These are phyloP conservation scores for Branchellion lobata DNA, from an alignment of 2,888 invertebrate genomes.

Conservation along the genomic window DNA sequence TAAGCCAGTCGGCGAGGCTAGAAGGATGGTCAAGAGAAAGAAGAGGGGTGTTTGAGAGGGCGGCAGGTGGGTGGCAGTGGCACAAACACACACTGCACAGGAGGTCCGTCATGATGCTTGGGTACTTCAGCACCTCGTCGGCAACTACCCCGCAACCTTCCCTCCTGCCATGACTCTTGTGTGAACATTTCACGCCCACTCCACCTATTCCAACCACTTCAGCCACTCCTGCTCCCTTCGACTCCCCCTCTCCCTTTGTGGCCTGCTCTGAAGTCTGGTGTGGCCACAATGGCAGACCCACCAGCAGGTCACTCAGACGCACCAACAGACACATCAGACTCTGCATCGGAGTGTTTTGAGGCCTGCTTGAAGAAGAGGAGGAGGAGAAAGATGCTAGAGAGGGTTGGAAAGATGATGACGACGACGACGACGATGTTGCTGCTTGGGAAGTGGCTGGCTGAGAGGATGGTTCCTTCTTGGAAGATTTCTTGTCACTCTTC, in stretches of 20 bases:
- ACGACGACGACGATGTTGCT: no score
- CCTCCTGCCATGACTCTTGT: neutral
- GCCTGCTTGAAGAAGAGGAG: neutral
- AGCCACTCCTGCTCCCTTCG: neutral
- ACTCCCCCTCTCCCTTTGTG: neutral
- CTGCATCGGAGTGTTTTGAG: neutral
- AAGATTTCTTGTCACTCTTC: neutral
- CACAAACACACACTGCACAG: conserved; percentile 53
- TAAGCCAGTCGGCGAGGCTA: conserved; percentile 83
- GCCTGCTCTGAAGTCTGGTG: neutral
- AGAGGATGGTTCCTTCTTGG: neutral
- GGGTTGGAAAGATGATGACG: no score
- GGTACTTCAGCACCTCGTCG: conserved; percentile 59
- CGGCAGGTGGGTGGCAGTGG: neutral
- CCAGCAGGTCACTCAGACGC: conserved; percentile 30
- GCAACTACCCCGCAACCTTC: conserved; percentile 51
- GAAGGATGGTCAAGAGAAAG: conserved; percentile 65
- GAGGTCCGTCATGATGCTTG: conserved; percentile 77
- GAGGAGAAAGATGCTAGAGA: no score
- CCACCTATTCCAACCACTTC: neutral
- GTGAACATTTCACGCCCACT: neutral
- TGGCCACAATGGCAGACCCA: neutral
- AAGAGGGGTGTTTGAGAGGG: neutral
- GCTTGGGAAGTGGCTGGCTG: neutral
- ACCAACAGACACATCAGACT: neutral